These are phyloP conservation scores for Ganaspis brasiliensis DNA, from an alignment of 2,888 invertebrate species.

Conservation along the genomic window DNA sequence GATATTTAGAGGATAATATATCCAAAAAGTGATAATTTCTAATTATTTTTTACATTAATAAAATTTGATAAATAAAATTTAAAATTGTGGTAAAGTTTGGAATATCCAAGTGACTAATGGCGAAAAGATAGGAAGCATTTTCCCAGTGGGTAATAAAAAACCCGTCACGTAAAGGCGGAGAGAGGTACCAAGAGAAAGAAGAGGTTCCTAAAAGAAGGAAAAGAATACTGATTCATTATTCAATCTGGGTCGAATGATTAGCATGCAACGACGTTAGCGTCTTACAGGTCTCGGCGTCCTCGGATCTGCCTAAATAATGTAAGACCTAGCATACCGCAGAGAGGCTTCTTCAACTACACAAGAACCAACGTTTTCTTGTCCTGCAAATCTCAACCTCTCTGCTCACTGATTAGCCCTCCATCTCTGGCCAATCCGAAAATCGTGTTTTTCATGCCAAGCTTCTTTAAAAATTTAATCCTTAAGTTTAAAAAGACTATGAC, in stretches of 20 bases:
- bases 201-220: conserved; percentile 76
- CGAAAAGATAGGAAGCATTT: conserved; percentile 8
- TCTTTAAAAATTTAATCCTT: neutral
- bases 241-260: conserved; percentile 84
- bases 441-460: conserved; percentile 2
- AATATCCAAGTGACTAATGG: conserved; percentile 2
- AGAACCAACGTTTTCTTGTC: conserved; percentile 45
- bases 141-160: conserved; percentile 49
- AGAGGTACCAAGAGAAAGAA: conserved; percentile 72
- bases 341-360: conserved; percentile 54
- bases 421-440: neutral
- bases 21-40: too few species aligned
- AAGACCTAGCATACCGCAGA: conserved; percentile 48
- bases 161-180: conserved; percentile 65
- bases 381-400: conserved; percentile 55
- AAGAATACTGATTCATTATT: conserved; percentile 85
- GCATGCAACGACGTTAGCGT: conserved; percentile 79
- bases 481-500: too few species aligned
- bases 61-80: neutral
- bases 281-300: conserved; percentile 58
- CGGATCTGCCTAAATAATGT: conserved; percentile 62
- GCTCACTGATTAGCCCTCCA: conserved; percentile 38
- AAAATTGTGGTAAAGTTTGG: neutral
- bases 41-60: too few species aligned
- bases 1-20: too few species aligned